A percentile compares a stretch with the other conserved stretches of the same genome.
These are phyloP conservation scores for Oncorhynchus nerka DNA, from an alignment of 2,113 vertebrate genomes.

Conservation along the genomic window DNA sequence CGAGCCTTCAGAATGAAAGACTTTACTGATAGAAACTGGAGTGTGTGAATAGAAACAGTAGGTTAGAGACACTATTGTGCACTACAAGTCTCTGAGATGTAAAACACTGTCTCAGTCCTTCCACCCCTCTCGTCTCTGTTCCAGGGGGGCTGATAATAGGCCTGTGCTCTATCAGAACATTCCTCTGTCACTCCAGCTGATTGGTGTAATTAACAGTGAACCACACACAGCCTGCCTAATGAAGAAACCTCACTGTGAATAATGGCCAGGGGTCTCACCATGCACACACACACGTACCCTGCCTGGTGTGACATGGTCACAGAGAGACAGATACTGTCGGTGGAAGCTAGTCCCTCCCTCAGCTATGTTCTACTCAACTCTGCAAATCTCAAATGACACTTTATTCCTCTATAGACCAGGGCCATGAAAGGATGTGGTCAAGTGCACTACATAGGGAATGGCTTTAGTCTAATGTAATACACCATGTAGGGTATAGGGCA, in stretches of 20 bases:
- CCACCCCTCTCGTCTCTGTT: background rate
- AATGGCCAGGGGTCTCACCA: background rate
- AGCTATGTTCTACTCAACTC: too few relatives aligned
- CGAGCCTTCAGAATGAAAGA: background rate
- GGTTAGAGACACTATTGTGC: too few relatives aligned
- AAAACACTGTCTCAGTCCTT: background rate
- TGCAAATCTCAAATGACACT: too few relatives aligned
- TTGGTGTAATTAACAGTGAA: conserved; percentile 10
- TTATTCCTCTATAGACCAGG: too few relatives aligned
- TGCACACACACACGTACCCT: background rate
- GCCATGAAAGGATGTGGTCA: too few relatives aligned
- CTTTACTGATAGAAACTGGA: background rate
- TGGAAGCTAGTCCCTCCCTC: too few relatives aligned
- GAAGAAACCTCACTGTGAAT: conserved; percentile 4
- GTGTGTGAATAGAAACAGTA: background rate
- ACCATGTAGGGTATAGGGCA: background rate
- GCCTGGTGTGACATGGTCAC: too few relatives aligned
- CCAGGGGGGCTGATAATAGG: background rate
- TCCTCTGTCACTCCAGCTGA: background rate
- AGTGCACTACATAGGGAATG: background rate
- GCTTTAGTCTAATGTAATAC: background rate
- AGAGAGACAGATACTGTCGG: too few relatives aligned
- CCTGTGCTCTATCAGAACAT: conserved; percentile 11
- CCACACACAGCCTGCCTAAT: conserved; percentile 2
- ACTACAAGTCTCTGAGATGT: too few relatives aligned